These are phyloP conservation scores for Athrips mouffetella DNA, from an alignment of 2,888 invertebrate species.

Conservation along the genomic window DNA sequence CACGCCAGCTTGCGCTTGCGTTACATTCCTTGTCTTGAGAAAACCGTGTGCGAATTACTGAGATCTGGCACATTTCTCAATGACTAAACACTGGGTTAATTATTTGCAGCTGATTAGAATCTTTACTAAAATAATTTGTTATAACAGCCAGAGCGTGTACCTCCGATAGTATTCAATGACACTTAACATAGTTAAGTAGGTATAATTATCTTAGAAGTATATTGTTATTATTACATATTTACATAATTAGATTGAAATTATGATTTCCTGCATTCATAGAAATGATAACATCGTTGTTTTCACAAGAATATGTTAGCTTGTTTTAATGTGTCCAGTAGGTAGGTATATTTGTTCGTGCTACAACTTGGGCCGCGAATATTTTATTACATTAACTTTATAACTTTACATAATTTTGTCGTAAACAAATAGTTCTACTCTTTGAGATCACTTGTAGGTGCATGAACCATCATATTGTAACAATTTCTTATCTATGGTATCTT, in stretches of 20 bases:
- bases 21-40: constrained; percentile 45
- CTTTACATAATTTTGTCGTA: too few species aligned
- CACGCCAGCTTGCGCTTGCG: constrained; percentile 44
- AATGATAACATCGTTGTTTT: constrained; percentile 27
- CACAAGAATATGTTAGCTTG: constrained; percentile 25
- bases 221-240: constrained; percentile 12
- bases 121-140: constrained; percentile 55
- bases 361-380: too few species aligned
- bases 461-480: too few species aligned
- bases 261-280: constrained; percentile 25
- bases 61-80: constrained; percentile 44
- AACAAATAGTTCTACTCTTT: too few species aligned
- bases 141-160: constrained; percentile 33
- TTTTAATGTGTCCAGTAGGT: constrained; percentile 27
- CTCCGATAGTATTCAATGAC: constrained; percentile 16
- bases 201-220: constrained; percentile 2
- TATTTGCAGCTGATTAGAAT: constrained; percentile 48
- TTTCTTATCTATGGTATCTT: too few species aligned
- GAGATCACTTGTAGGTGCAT: too few species aligned
- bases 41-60: constrained; percentile 51
- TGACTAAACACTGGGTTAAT: constrained; percentile 48
- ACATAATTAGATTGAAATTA: constrained; percentile 20
- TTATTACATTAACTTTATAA: too few species aligned
- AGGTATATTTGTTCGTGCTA: constrained; percentile 30
- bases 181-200: constrained; percentile 8